phyloP scores from a whole-genome alignment of 2,888 invertebrate genomes.

The Drosophila colorata region DNA sequence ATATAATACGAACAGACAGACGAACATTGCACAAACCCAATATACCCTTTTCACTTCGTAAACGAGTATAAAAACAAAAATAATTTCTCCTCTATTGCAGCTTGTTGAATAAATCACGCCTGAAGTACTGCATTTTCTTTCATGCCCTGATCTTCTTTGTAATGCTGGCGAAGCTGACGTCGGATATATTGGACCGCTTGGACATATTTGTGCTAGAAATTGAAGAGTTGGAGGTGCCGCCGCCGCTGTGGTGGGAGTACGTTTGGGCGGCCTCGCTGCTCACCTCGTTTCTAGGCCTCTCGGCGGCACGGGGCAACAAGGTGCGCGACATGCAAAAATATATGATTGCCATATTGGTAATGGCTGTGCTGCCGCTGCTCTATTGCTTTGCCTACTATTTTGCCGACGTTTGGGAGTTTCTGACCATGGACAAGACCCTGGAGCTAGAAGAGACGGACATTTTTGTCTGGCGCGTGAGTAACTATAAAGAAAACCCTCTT shows the following conservation, averaged over 20 bases:
- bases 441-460: slow-evolving; percentile 89
- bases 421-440: slow-evolving; percentile 86
- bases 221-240: slow-evolving; percentile 96
- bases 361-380: slow-evolving; percentile 92
- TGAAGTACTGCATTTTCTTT: slow-evolving; percentile 97
- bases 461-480: slow-evolving; percentile 92
- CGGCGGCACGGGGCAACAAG: slow-evolving; percentile 94
- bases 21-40: no score
- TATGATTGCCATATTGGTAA: slow-evolving; percentile 91
- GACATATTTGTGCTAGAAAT: slow-evolving; percentile 97
- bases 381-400: slow-evolving; percentile 94
- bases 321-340: slow-evolving; percentile 91
- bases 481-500: neutral
- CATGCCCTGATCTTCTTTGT: slow-evolving; percentile 95
- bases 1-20: no score
- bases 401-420: slow-evolving; percentile 92
- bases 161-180: slow-evolving; percentile 96
- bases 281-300: slow-evolving; percentile 93
- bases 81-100: slow-evolving; percentile 86
- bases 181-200: slow-evolving; percentile 95
- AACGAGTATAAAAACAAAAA: no score
- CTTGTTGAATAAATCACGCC: slow-evolving; percentile 97
- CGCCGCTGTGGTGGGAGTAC: slow-evolving; percentile 94
- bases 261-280: slow-evolving; percentile 94
- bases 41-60: no score